phyloP scores from a whole-genome alignment of 2,113 vertebrate species.

The Nothobranchius furzeri region DNA sequence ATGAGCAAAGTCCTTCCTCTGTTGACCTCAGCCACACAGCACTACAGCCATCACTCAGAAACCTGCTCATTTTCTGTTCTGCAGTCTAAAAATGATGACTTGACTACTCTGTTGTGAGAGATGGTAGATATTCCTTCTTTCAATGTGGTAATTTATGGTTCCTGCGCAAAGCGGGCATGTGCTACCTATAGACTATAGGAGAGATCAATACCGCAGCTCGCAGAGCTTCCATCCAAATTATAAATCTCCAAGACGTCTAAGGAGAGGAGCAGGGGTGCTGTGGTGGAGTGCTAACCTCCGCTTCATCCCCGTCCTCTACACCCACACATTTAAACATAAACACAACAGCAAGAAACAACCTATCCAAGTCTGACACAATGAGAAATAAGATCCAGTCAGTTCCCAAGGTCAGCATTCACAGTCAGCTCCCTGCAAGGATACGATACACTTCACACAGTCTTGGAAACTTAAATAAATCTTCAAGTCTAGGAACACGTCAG shows the following conservation, averaged over 20 bases:
- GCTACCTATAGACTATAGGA: slow-evolving; percentile 52
- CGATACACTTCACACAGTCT: slow-evolving; percentile 63
- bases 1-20: slow-evolving; percentile 28
- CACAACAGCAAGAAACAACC: slow-evolving; percentile 7
- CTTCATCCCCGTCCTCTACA: background rate
- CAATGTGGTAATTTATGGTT: slow-evolving; percentile 56
- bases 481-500: slow-evolving; percentile 46
- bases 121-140: slow-evolving; percentile 49
- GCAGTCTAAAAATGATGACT: slow-evolving; percentile 40
- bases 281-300: slow-evolving; percentile 18
- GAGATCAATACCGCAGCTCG: slow-evolving; percentile 66
- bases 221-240: slow-evolving; percentile 43
- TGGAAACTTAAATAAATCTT: slow-evolving; percentile 66
- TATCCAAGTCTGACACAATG: slow-evolving; percentile 38
- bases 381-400: slow-evolving; percentile 68
- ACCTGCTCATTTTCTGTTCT: slow-evolving; percentile 40
- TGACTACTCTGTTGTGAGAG: slow-evolving; percentile 32
- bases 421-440: slow-evolving; percentile 56
- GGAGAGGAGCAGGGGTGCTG: slow-evolving; percentile 50
- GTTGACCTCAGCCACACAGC: background rate
- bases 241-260: slow-evolving; percentile 63
- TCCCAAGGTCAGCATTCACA: slow-evolving; percentile 70
- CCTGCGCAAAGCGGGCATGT: slow-evolving; percentile 42
- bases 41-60: slow-evolving; percentile 23
- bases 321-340: background rate